Evolutionary conservation across 2,888 invertebrate genomes (phyloP), one percentile per base, ranked within the genome.

Genomic region (Pseudococcus longispinus): DNA sequence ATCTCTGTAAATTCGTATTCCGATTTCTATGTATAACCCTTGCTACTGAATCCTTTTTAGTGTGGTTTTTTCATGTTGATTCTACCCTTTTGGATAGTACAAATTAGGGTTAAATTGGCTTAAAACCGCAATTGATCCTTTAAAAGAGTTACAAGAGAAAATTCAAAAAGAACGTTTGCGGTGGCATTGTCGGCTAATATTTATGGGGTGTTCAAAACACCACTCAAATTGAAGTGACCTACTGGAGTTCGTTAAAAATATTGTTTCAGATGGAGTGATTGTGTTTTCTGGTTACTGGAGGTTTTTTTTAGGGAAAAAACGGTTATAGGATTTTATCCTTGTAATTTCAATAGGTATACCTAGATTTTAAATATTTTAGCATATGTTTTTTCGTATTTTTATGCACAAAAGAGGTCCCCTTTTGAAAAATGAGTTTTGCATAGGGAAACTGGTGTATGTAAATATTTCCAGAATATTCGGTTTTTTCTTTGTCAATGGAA

Each of bases 91-190:
- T 23, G 70, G n/a, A n/a, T n/a, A n/a, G 26, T 70, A 26, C 29
- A 70, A 70, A 70, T 70, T 70, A 70, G 70, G 70, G 70, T 70
- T 70, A 70, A 70, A 70, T 70, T 70, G 70, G 70, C 29, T 26
- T 70, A 23, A 70, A 70, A 70, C 70, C 70, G 70, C 70, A 23
- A 51, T 1, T 51, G 51, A 51, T 51, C n/a, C n/a, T 51, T n/a
- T 51, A 0, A 51, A 51, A 18, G 51, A 51, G 51, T 46, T 46
- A 51, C 51, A 51, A 51, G 13, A n/a, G 51, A 51, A 4, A 51
- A n/a, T 51, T 51, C 8, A 2, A 51, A 51, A 18, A n/a, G 6
- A 3, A 51, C 15, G n/a, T 51, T 51, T n/a, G n/a, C 15, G 51
- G 6, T n/a, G n/a, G 51, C 51, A 4, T 37, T 6, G 51, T 4